These are phyloP conservation scores for Dicaeum eximium DNA, from an alignment of 2,113 vertebrate species.

Conservation along the genomic window DNA sequence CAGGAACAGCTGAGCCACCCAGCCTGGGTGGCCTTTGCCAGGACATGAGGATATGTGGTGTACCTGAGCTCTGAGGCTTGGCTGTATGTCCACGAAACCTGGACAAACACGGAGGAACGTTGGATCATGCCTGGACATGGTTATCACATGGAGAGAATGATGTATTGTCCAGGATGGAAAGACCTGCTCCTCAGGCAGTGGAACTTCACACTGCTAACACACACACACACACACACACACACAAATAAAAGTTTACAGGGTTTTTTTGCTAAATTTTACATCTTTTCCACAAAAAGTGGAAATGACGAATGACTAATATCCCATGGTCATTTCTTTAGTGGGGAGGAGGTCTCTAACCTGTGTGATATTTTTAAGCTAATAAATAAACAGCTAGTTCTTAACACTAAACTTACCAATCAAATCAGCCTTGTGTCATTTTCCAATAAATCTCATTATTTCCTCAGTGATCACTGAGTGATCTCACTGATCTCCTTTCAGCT, in stretches of 20 bases:
- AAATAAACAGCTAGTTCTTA: not conserved
- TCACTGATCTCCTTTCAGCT: not conserved
- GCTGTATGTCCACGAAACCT: not conserved
- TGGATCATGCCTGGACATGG: not conserved
- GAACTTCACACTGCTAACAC: not conserved
- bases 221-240: no score
- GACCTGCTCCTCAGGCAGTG: not conserved
- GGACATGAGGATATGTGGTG: not conserved
- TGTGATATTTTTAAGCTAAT: not conserved
- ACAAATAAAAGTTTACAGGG: not conserved
- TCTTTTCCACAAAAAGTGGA: not conserved
- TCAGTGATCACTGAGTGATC: no score
- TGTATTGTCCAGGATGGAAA: not conserved
- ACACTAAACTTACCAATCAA: not conserved
- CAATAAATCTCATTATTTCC: no score
- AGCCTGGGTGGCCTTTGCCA: not conserved
- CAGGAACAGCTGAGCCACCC: not conserved
- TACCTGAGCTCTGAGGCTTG: not conserved
- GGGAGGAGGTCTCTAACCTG: not conserved
- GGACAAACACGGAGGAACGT: not conserved
- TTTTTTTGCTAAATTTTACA: not conserved
- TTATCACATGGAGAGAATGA: not conserved
- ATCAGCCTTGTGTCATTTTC: not conserved
- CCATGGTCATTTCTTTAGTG: not conserved
- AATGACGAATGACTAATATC: not conserved